Evolutionary conservation across 2,113 vertebrate species (phyloP), one percentile per base, ranked within the genome.

Genomic region (Accipiter cooperii): DNA sequence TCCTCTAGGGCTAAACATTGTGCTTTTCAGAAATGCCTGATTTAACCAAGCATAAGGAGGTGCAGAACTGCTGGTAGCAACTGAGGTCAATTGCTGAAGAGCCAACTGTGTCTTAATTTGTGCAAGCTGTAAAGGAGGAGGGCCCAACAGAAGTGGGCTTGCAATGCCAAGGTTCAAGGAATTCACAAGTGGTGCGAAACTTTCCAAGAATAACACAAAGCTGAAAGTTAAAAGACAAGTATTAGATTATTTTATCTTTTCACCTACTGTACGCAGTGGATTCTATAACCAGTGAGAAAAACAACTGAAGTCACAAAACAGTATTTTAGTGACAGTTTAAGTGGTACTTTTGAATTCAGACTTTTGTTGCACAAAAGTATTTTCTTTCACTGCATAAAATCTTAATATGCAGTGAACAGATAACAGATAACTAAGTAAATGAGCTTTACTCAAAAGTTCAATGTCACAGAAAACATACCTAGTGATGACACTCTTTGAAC

Each of bases 191-290:
- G 98, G 98, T 97, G 98, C 97, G 97, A 98, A 98, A 98, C 97
- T 98, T 98, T 99, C 98, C 98, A 97, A 99, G 98, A 98, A 98
- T 97, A 99, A 99, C 96, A 99, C 98, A 99, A 99, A 98, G 99
- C 99, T 99, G 99, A 98, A 98, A 99, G 98, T 98, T 99, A 99
- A 99, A 98, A 99, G 98, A 99, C 98, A 99, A 98, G 98, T 93
- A 98, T 98, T 98, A 98, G 98, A 98, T 99, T 98, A 98, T 97
- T 99, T 98, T 75, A 89, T 97, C 93, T 96, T 51, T 78, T 79
- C 96, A 97, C 87, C 94, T 81, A 84, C 84, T 88, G 92, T 57
- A 94, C 90, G 47, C 96, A 85, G 97, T 33, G 97, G 98, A 73
- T 94, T 96, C 96, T 98, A 96, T 15, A 97, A 97, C 96, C 96